Evolutionary conservation across 2,888 invertebrate species (phyloP), one percentile per base, ranked within the genome.

Genomic region (Drosophila emarginata): DNA sequence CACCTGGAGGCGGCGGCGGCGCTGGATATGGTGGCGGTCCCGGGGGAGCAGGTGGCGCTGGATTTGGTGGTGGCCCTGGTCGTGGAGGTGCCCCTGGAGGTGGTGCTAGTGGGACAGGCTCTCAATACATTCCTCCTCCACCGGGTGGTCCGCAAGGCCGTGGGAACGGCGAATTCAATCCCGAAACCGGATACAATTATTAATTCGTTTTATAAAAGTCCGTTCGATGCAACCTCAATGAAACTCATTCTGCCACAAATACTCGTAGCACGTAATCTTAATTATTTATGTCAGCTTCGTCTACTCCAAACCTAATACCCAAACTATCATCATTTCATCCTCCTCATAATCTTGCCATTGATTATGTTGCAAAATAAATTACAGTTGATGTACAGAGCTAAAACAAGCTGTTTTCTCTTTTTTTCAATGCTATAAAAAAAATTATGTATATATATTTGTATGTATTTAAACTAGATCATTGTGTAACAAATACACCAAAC

Each of bases 141-240:
- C 71, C 65, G 63, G 84, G 76, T 36, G 83, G 72, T 59, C 21
- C 45, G 2, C 45, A 45, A 21, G 89, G 90, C 11, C 90, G 90
- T 50, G 92, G 90, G 15, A 92, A 91, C 67, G 92, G 92, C 40
- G 91, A 91, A 60, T 92, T 92, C 61, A 91, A 90, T 79, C 91
- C 92, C 64, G 91, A 92, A 83, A 89, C 91, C 14, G 93, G 93
- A 67, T 93, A 93, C 82, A 92, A 90, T 79, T 93, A 93, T 78
- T 93, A 92, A 83, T n/a, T 18, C 5, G 23, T 45, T 21, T 21
- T 21, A 18, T 21, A 21, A 4, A 18, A 51, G 12, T 52, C 32
- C 57, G 18, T 71, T 75, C 75, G 76, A 71, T 56, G 53, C 62
- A 67, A 67, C 68, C 68, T 77, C 80, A 76, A 62, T 61, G 67